phyloP scores from a whole-genome alignment of 2,797 vertebrate species.

The Dendrocincla fuliginosa region DNA sequence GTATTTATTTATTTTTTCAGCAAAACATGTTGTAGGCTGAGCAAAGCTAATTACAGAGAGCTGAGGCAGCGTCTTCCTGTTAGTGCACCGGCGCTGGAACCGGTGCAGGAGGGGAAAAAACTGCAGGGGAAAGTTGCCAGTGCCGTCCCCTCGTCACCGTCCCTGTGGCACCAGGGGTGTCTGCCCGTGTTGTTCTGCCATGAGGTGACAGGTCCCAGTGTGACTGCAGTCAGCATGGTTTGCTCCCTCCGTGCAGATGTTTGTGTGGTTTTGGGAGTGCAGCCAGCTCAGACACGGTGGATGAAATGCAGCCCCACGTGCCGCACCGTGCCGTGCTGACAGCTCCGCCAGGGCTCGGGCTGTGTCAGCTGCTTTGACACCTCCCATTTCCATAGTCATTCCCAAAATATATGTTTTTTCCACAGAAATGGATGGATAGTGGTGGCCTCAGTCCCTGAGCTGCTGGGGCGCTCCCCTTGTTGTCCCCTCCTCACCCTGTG shows the following conservation, averaged over 20 bases:
- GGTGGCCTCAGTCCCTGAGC: neutral
- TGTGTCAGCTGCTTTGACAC: neutral
- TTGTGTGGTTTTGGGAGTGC: conserved; percentile 46
- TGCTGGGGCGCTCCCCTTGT: accelerated
- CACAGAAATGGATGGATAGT: neutral
- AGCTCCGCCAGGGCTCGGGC: neutral
- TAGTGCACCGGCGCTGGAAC: neutral
- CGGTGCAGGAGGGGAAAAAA: neutral
- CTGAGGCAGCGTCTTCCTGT: conserved; percentile 17
- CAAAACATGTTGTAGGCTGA: conserved; percentile 52
- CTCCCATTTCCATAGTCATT: neutral
- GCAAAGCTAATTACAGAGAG: conserved; percentile 27
- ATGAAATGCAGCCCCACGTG: neutral
- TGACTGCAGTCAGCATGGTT: neutral
- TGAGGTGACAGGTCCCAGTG: conserved; percentile 42
- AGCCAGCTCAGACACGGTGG: conserved; percentile 64
- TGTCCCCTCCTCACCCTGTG: neutral
- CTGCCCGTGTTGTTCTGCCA: conserved; percentile 46
- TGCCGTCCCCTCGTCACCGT: accelerated
- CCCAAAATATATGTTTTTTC: neutral
- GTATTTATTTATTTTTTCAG: conserved; percentile 57
- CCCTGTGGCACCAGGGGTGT: neutral
- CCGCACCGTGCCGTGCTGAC: neutral
- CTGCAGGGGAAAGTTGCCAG: neutral
- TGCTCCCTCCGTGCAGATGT: conserved; percentile 52